Conservation (phyloP, 2,113 vertebrate genomes). For the Apistogramma diplotaenia region DNA sequence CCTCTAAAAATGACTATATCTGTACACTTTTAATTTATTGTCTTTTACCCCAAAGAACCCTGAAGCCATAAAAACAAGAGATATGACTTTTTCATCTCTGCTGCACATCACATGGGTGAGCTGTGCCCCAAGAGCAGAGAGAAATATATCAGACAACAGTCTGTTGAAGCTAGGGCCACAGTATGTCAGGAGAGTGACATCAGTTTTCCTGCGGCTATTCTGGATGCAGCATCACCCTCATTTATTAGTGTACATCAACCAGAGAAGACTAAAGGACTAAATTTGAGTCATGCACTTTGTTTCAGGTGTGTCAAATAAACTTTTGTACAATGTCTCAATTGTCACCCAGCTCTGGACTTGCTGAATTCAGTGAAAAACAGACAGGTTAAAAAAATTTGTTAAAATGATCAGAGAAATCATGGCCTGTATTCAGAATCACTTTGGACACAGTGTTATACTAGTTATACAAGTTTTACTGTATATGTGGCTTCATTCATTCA, state of each 20-base stretch:
- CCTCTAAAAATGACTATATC: not conserved
- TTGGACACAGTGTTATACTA: not conserved
- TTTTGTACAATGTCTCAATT: constrained; percentile 5
- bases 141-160: constrained; percentile 16
- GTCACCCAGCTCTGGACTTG: not conserved
- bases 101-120: constrained; percentile 7
- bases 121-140: not conserved
- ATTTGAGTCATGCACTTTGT: constrained; percentile 27
- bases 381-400: not conserved
- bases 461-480: not conserved
- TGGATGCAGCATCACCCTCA: constrained; percentile 14
- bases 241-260: constrained; percentile 20
- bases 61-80: not conserved
- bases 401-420: not conserved
- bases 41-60: not conserved
- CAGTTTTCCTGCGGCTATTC: constrained; percentile 15
- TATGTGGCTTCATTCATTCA: not conserved
- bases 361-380: not conserved
- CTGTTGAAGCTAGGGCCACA: constrained; percentile 3
- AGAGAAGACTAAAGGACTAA: not conserved
- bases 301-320: not conserved
- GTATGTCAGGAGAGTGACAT: constrained; percentile 24
- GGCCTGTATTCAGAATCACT: not conserved
- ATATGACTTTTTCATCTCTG: constrained; percentile 16
- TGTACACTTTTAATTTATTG: not conserved